Conservation (phyloP, 2,797 vertebrate species). For the Oryzias dopingdopingensis region DNA sequence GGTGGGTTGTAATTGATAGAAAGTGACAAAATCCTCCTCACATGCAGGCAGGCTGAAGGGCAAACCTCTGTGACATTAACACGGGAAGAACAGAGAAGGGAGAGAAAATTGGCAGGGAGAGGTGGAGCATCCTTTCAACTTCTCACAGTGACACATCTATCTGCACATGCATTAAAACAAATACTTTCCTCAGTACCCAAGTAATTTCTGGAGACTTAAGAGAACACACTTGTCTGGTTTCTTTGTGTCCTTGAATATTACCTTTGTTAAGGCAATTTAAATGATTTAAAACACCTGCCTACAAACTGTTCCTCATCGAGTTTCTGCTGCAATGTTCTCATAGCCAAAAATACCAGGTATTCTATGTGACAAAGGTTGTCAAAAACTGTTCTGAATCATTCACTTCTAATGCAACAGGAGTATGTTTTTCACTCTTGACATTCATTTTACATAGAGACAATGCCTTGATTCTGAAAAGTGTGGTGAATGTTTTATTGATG, state of each 20-base stretch:
- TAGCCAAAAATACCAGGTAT: no score
- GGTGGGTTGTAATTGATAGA: constrained; percentile 57
- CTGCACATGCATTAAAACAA: constrained; percentile 12
- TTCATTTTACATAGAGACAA: no score
- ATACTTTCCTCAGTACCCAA: constrained; percentile 1
- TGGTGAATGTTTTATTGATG: no score
- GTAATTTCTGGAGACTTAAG: constrained; percentile 15
- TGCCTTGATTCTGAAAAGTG: no score
- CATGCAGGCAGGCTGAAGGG: constrained; percentile 54
- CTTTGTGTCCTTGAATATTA: constrained; percentile 4
- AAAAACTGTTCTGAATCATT: no score
- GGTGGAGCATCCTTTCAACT: constrained; percentile 30
- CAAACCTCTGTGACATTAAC: constrained; percentile 62
- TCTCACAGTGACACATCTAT: constrained; percentile 39
- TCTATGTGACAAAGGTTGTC: no score
- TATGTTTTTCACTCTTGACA: no score
- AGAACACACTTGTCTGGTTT: constrained; percentile 3
- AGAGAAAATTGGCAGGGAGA: constrained; percentile 26
- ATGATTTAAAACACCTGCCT: no score
- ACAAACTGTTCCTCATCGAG: no score
- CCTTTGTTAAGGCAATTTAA: no score
- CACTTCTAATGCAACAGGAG: no score
- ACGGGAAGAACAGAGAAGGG: constrained; percentile 27
- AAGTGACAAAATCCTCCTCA: constrained; percentile 68
- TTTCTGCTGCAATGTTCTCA: no score